Evolutionary conservation across 2,888 invertebrate species (phyloP).

Genomic region (Chrysina gloriosa): DNA sequence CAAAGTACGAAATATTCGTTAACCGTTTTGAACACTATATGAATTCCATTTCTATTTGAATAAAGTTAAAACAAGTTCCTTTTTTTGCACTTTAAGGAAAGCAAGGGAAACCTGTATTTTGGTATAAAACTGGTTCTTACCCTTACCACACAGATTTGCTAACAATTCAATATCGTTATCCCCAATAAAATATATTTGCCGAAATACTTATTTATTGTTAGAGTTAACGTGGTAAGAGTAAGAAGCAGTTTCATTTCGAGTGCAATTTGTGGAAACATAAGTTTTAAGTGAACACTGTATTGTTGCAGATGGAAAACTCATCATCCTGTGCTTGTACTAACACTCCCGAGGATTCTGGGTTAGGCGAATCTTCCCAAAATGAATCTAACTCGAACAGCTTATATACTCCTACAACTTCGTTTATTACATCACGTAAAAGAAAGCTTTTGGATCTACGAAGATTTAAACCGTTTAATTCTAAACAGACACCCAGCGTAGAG

Average conservation of each 20-base stretch:
- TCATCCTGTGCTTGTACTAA: background rate
- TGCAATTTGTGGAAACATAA: conserved; percentile 11
- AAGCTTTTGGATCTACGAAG: conserved; percentile 50
- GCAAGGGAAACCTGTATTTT: too few species aligned
- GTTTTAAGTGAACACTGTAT: background rate
- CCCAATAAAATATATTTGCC: too few species aligned
- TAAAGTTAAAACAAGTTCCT: too few species aligned
- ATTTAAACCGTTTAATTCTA: conserved; percentile 8
- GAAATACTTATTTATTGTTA: too few species aligned
- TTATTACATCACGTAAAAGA: conserved; percentile 52
- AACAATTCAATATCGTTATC: too few species aligned
- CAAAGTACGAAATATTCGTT: too few species aligned
- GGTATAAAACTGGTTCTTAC: too few species aligned
- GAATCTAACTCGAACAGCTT: conserved; percentile 17
- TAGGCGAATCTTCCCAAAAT: conserved; percentile 31
- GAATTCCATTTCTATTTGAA: too few species aligned
- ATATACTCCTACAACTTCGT: conserved; percentile 43
- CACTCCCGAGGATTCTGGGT: conserved; percentile 27
- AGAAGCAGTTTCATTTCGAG: background rate
- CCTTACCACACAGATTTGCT: too few species aligned
- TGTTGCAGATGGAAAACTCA: conserved; percentile 19
- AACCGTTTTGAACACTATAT: too few species aligned
- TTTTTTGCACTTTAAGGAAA: too few species aligned
- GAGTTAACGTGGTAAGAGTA: background rate
- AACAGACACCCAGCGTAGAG: conserved; percentile 10